Conservation (phyloP, 2,113 vertebrate genomes). For the Bothrops jararaca region DNA sequence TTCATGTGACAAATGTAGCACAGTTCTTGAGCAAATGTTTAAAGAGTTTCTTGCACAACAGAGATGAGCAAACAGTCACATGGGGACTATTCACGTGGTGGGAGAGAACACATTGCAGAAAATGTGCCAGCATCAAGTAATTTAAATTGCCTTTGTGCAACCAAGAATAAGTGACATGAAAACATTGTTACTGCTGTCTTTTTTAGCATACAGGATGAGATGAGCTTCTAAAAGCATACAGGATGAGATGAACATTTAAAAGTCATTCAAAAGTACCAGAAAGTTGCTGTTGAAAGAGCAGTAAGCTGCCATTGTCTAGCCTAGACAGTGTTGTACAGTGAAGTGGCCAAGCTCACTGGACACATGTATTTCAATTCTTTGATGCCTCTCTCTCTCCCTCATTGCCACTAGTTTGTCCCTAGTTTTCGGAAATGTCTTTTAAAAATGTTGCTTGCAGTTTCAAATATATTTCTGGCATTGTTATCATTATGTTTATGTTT, state of each 20-base stretch:
- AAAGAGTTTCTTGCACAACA: constrained; percentile 62
- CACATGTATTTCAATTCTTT: not conserved
- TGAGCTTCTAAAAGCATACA: not conserved
- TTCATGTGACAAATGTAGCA: constrained; percentile 58
- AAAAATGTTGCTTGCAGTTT: not conserved
- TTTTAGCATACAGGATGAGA: constrained; percentile 17
- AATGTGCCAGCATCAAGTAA: constrained; percentile 49
- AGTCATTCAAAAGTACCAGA: not conserved
- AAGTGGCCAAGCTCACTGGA: not conserved
- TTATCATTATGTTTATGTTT: not conserved
- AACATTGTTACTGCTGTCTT: constrained; percentile 10
- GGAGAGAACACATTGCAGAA: constrained; percentile 56
- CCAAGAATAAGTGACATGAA: constrained; percentile 45
- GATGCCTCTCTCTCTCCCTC: not conserved
- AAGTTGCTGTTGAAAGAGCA: not conserved
- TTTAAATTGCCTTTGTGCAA: constrained; percentile 56
- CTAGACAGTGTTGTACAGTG: not conserved
- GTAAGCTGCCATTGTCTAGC: not conserved
- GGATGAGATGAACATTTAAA: not conserved
- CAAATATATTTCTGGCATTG: not conserved
- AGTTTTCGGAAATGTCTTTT: not conserved
- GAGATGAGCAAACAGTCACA: constrained; percentile 50
- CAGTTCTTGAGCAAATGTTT: constrained; percentile 64
- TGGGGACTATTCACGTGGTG: constrained; percentile 32
- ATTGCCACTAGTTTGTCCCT: not conserved